Base-by-base conservation (phyloP, 1,140 invertebrate genomes). In the Drosophila tropicalis region DNA sequence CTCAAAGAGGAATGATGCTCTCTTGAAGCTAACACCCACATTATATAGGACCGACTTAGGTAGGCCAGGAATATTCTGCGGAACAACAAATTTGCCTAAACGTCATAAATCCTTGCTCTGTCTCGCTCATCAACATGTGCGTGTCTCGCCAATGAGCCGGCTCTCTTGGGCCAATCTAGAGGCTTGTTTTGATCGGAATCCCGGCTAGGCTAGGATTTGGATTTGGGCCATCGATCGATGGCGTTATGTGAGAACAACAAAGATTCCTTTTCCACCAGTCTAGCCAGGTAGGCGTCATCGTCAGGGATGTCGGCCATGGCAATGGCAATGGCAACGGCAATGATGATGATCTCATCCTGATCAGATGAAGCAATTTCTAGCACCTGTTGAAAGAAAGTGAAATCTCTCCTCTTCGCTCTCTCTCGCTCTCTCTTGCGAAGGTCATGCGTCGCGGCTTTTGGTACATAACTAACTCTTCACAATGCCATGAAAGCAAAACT, bases 181-280 rank as follows among this genome's bases (percentile, higher is more conserved):
- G 83, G 84, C 84, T 89, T 77, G 84, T 70, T 87, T 87, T 84
- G 76, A 87, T 87, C 84, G 68, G 66, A 86, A 89, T 89, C 84
- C 76, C 80, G 63, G 76, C 67, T 67, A 64, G 76, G 83, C 72
- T 62, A 25, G 68, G 64, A 76, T 72, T 79, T 72, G n/a, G 29
- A 32, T 76, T 70, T 70, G 44, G 44, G 17, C 44, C 17, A 51
- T 76, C 36, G 34, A 36, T 5, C 29, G 29, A 29, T 36, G 76
- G 67, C 72, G 72, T 87, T 87, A 83, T 76, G 84, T 74, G 84
- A 87, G 62, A 62, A 56, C 19, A 32, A 51, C 72, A 77, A 51
- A 47, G 44, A 17, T 19, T 47, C 44, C 7, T 19, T 47, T 47
- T 47, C 6, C 41, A 9, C 44, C 6, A 47, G 77, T 84, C 74